A percentile compares a stretch with the other conserved stretches of the same genome.
Evolutionary conservation across 2,113 vertebrate genomes (phyloP).

Genomic region (Trematomus loennbergii): DNA sequence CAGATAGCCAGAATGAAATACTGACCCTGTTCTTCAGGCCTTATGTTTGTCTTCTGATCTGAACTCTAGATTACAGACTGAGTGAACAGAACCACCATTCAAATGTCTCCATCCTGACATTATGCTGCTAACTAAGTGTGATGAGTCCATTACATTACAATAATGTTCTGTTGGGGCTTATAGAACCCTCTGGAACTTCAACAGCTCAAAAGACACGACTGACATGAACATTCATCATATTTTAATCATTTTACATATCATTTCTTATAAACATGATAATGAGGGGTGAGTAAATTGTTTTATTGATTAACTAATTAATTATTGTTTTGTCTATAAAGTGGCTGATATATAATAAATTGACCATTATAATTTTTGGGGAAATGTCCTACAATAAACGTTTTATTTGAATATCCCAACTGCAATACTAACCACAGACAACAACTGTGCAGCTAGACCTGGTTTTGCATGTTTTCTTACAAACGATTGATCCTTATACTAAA

Average conservation of each 20-base stretch:
- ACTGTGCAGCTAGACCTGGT: too few relatives aligned
- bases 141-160: too few relatives aligned
- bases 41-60: slow-evolving; percentile 37
- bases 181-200: not conserved
- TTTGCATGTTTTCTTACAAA: too few relatives aligned
- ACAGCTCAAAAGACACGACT: not conserved
- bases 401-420: not conserved
- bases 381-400: too few relatives aligned
- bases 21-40: slow-evolving; percentile 28
- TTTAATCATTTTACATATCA: not conserved
- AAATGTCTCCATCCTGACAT: not conserved
- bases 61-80: slow-evolving; percentile 30
- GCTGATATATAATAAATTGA: not conserved
- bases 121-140: not conserved
- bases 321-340: not conserved
- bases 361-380: not conserved
- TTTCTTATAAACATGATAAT: too few relatives aligned
- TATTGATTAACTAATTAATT: too few relatives aligned
- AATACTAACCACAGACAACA: too few relatives aligned
- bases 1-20: slow-evolving; percentile 22
- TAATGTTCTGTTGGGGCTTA: not conserved
- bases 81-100: not conserved
- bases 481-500: not conserved
- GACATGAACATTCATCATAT: not conserved
- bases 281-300: too few relatives aligned